Base-by-base conservation (phyloP, 2,797 vertebrate species). In the Danio albolineatus region DNA sequence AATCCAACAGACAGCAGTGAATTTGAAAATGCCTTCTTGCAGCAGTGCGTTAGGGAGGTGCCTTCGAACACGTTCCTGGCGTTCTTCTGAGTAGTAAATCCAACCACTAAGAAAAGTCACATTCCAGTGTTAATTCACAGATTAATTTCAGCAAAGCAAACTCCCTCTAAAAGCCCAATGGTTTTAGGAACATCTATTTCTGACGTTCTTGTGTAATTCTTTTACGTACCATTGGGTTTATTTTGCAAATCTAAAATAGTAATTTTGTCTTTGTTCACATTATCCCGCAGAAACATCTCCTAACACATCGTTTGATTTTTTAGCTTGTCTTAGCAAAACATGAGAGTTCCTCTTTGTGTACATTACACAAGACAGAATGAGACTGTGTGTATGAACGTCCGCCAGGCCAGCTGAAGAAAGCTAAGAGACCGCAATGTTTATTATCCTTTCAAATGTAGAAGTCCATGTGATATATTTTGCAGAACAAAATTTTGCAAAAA, bases 341-440 rank as follows among this genome's bases (percentile, higher is more conserved):
- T 43, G 28, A 78, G 64, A 51, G 54, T 70, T 43, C 44, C 56
- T 71, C 44, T 74, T 7, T 78, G 76, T 78, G 76, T 78, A 78
- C 66, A 78, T 78, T 61, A 53, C 46, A 71, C 17, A 78, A 71
- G 76, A 71, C 65, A 70, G 66, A 78, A 67, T 51, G 6, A 59
- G 66, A 71, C 56, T 21, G 65, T 48, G 59, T 54, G 46, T 61
- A 51, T 78, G 54, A 71, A 61, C 60, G 66, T 21, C 36, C 41
- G 66, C 66, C 36, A 71, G 48, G 7, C 36, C 66, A n/a, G 49
- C 38, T 62, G 53, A 39, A 44, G 71, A 62, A 74, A 53, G 61
- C 74, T 67, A 81, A 85, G 80, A 64, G 70, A 28, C 36, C 1
- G 10, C 72, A 67, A n/a, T 83, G 84, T 83, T 85, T 85, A 82